These are phyloP conservation scores for Temnothorax ravouxi DNA, from an alignment of 2,888 invertebrate genomes.

Conservation along the genomic window DNA sequence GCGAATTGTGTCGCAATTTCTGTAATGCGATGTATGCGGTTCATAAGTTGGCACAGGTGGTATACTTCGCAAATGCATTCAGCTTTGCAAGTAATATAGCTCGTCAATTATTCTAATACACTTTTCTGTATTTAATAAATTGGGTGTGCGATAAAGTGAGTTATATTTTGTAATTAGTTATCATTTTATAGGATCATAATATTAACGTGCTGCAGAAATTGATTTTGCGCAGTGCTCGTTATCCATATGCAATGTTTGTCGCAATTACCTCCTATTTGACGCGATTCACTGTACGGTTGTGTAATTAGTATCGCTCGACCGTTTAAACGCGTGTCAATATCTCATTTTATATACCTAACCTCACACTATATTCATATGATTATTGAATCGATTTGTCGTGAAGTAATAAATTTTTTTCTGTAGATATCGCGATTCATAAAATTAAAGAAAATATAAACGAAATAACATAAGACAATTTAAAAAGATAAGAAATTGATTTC, in stretches of 20 bases:
- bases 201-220: slow-evolving; percentile 32
- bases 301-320: slow-evolving; percentile 37
- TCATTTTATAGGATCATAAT: slow-evolving; percentile 36
- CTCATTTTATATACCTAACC: slow-evolving; percentile 29
- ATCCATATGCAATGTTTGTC: slow-evolving; percentile 30
- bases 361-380: not conserved
- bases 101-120: not conserved
- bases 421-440: not conserved
- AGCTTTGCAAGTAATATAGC: slow-evolving; percentile 64
- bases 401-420: not conserved
- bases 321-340: slow-evolving; percentile 9
- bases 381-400: not conserved
- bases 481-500: not conserved
- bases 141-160: not conserved
- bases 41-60: slow-evolving; percentile 66
- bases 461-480: not conserved
- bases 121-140: not conserved
- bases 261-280: slow-evolving; percentile 36
- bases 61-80: slow-evolving; percentile 76
- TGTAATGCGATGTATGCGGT: too few species aligned
- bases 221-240: slow-evolving; percentile 16
- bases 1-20: too few species aligned
- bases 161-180: slow-evolving; percentile 29
- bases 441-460: not conserved
- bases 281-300: not conserved